Evolutionary conservation across 1,140 invertebrate species (phyloP), one percentile per base, ranked within the genome.

Genomic region (Oryzaephilus surinamensis): DNA sequence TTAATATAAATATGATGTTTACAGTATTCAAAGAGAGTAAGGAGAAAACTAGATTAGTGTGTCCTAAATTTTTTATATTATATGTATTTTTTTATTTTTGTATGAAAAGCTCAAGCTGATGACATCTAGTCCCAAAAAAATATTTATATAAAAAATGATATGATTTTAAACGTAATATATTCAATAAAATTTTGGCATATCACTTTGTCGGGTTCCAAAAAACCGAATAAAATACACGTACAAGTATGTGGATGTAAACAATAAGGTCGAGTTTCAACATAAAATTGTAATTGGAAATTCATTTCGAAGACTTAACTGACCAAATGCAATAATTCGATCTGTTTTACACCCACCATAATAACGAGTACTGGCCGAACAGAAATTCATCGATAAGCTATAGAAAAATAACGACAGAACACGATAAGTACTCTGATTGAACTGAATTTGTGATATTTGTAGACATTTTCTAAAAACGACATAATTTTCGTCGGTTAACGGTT

Each of bases 71-170:
- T 62, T 60, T 60, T 62, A 62, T 62, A 62, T 58, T 54, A 48
- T 56, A 58, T 58, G 56, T 60, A 61, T 61, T 62, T 61, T 52
- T 62, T 62, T 60, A 60, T 62, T 62, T 62, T 62, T 62, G 57
- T 61, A 60, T 60, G 49, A 60, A 50, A 61, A 60, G 60, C 60
- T 62, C 60, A 62, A 62, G 56, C 57, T n/a, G n/a, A n/a, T 56
- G 52, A 54, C 55, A 56, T 62, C 60, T 62, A 62, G 60, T 62
- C 60, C 56, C 59, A 54, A 48, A 47, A 46, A 54, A 39, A 42
- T 51, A 48, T 41, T 10, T 21, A 21, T 26, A 38, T 37, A 46
- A 37, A 31, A 39, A 32, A 4, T 3, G 11, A 24, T n/a, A 24
- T n/a, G 11, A 24, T 24, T 6, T 6, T 21, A 21, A 21, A 38